These are phyloP conservation scores for Pica pica DNA, from an alignment of 2,113 vertebrate species.

Conservation along the genomic window DNA sequence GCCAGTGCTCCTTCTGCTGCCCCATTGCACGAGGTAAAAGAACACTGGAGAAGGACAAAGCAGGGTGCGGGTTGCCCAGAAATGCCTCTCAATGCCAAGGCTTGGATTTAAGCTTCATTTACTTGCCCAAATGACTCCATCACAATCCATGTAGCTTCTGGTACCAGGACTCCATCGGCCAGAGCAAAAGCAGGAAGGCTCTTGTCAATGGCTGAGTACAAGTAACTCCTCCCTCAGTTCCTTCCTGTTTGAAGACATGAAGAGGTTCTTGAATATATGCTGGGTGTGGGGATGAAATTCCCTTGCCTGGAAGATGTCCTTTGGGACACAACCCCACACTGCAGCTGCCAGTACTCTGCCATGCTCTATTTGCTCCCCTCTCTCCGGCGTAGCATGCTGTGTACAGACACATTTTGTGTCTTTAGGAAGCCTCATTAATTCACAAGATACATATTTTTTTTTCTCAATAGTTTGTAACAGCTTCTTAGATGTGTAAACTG, in stretches of 20 bases:
- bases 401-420: neutral
- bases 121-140: neutral
- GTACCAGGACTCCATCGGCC: accelerated
- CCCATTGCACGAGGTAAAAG: accelerated
- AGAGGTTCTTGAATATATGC: neutral
- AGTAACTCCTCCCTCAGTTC: neutral
- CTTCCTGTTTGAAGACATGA: neutral
- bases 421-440: slow-evolving; percentile 74
- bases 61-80: neutral
- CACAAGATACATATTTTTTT: slow-evolving; percentile 61
- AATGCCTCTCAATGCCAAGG: neutral
- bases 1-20: accelerated
- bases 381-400: neutral
- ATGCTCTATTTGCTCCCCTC: neutral
- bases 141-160: neutral
- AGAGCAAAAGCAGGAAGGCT: neutral
- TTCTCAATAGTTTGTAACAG: slow-evolving; percentile 68
- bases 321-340: neutral
- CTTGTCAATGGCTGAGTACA: neutral
- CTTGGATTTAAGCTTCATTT: neutral
- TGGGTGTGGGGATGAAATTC: neutral
- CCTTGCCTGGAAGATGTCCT: neutral
- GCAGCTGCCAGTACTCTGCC: neutral
- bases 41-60: neutral
- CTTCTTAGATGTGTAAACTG: slow-evolving; percentile 71